Percentiles rank a stretch among this genome's conserved stretches.
Conservation (phyloP, 2,113 vertebrate genomes). For the Burhinus oedicnemus region DNA sequence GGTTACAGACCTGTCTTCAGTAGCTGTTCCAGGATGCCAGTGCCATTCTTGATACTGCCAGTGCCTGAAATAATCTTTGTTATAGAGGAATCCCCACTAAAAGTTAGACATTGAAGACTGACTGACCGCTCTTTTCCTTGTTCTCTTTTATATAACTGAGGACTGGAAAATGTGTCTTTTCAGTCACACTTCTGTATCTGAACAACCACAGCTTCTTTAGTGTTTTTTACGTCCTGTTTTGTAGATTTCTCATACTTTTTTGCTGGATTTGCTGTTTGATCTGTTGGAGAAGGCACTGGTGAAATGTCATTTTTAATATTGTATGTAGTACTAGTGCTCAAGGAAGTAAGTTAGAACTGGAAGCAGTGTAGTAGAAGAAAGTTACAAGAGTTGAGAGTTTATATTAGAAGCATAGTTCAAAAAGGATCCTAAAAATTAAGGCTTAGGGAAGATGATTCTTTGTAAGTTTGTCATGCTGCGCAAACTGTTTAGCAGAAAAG, state of each 20-base stretch:
- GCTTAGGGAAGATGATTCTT: background rate
- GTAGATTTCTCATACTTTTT: background rate
- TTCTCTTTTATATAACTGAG: background rate
- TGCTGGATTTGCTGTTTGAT: background rate
- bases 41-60: background rate
- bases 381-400: background rate
- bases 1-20: fast-evolving
- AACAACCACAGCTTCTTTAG: background rate
- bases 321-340: background rate
- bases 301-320: background rate
- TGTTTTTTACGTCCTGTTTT: background rate
- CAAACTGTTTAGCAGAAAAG: background rate
- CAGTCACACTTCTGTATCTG: background rate
- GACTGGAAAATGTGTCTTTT: background rate
- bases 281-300: background rate
- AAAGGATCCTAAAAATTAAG: background rate
- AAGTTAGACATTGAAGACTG: background rate
- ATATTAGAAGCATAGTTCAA: background rate
- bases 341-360: background rate
- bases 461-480: background rate
- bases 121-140: background rate
- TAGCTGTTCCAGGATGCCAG: background rate
- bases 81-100: background rate
- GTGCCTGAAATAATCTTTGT: background rate
- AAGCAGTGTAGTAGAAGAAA: background rate